Evolutionary conservation across 2,113 vertebrate genomes (phyloP).

Genomic region (Pao palembangensis): DNA sequence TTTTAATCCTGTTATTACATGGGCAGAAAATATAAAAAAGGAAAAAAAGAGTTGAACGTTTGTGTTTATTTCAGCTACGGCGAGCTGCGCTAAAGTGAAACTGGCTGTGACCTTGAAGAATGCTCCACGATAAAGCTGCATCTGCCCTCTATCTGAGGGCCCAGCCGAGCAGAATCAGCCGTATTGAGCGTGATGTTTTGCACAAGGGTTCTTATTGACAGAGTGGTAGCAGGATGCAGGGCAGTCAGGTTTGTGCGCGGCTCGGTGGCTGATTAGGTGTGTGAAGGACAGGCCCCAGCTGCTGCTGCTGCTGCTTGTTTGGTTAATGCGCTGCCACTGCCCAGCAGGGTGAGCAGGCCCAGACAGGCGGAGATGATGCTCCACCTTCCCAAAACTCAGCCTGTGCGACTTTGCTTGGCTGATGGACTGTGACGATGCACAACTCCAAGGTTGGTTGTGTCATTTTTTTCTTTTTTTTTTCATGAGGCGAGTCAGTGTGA

Average conservation of each 20-base stretch:
- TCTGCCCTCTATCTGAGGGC: conserved; percentile 40
- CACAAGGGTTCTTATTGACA: conserved; percentile 39
- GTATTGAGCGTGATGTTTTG: conserved; percentile 41
- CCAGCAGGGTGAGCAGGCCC: conserved; percentile 47
- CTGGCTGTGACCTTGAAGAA: conserved; percentile 70
- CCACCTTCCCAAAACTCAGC: conserved; percentile 49
- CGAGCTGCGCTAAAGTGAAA: conserved; percentile 67
- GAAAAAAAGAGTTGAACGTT: conserved; percentile 66
- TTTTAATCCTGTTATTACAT: conserved; percentile 41
- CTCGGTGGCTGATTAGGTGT: conserved; percentile 55
- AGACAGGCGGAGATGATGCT: conserved; percentile 54
- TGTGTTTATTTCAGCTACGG: conserved; percentile 54
- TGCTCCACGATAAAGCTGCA: conserved; percentile 57
- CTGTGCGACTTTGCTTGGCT: conserved; percentile 57
- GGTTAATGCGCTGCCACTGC: conserved; percentile 57
- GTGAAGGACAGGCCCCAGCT: conserved; percentile 52
- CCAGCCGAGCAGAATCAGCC: conserved; percentile 63
- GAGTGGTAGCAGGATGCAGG: conserved; percentile 35
- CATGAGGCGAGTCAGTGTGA: conserved; percentile 18
- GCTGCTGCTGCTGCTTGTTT: conserved; percentile 16
- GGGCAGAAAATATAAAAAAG: conserved; percentile 15
- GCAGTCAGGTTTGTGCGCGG: conserved; percentile 37
- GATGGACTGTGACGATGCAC: conserved; percentile 61
- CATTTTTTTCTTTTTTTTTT: neutral
- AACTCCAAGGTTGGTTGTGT: conserved; percentile 66